A percentile compares a stretch with the other conserved stretches of the same genome.
phyloP scores from a whole-genome alignment of 2,888 invertebrate species.

The Odontomyia ornata region DNA sequence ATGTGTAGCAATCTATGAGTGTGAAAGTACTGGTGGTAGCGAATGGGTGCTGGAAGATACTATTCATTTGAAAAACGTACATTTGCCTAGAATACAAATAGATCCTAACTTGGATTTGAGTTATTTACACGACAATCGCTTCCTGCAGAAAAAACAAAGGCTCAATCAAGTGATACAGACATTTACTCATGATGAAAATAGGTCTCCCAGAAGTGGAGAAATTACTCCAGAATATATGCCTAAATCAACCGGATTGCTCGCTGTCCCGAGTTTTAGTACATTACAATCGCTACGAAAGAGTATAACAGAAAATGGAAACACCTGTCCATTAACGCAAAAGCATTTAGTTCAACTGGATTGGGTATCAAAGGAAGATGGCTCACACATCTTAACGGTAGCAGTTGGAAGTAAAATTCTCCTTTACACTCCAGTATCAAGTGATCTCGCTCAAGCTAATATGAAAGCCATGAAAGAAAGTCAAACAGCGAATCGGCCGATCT shows the following conservation, averaged over 20 bases:
- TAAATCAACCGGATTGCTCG: conserved; percentile 68
- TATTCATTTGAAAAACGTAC: conserved; percentile 92
- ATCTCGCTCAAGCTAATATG: conserved; percentile 92
- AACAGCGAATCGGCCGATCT: conserved; percentile 81
- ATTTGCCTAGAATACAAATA: conserved; percentile 81
- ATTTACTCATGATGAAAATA: conserved; percentile 79
- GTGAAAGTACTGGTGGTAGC: conserved; percentile 96
- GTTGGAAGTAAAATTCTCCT: conserved; percentile 92
- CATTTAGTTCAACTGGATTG: conserved; percentile 96
- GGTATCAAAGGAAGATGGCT: conserved; percentile 99
- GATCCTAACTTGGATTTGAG: conserved; percentile 85
- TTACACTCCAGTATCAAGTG: conserved; percentile 93
- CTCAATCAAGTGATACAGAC: conserved; percentile 85
- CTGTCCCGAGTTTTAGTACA: conserved; percentile 91
- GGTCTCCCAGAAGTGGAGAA: conserved; percentile 67
- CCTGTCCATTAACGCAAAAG: conserved; percentile 89
- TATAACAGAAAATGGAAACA: conserved; percentile 91
- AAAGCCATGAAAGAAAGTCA: conserved; percentile 90
- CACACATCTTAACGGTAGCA: conserved; percentile 95
- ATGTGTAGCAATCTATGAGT: conserved; percentile 97
- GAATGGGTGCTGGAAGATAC: conserved; percentile 96
- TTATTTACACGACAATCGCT: conserved; percentile 80
- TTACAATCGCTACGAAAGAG: conserved; percentile 86
- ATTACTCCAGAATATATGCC: conserved; percentile 61
- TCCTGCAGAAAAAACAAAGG: conserved; percentile 83